Evolutionary conservation across 2,888 invertebrate species (phyloP), one percentile per base, ranked within the genome.

Genomic region (Buathra laborator): DNA sequence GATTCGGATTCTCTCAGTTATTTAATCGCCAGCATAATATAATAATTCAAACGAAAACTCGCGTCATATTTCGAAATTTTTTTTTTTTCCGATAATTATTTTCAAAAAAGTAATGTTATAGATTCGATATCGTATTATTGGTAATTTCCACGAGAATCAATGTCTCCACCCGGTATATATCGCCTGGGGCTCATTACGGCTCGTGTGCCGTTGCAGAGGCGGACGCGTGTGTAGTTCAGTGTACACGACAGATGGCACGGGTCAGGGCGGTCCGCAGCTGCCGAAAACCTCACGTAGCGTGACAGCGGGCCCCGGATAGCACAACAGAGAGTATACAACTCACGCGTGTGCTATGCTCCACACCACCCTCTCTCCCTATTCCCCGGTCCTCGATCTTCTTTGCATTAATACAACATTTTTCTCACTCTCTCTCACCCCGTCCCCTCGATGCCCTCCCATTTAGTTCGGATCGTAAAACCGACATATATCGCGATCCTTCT

Each of bases 231-330:
- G 74, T 32, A 56, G 68, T 85, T 83, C 86, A 85, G 81, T 87
- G 86, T 81, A 88, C 87, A 89, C 89, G 90, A 89, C 91, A 91
- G 91, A 91, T 91, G 91, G 91, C 88, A 87, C 88, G 89, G 87
- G 88, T 87, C 87, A 87, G 89, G 89, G 87, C 87, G 89, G 79
- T 86, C 85, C 86, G 87, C 92, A 91, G 92, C 92, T 91, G 90
- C 90, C 88, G 77, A 88, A 88, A 88, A 87, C 85, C 81, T 85
- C 84, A 82, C 83, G 85, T 84, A 76, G 81, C 88, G 84, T 88
- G 87, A 87, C 87, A 85, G 85, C 79, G 75, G 74, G 62, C 74
- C 53, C 78, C 16, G 56, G 43, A 48, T 32, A 48, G 48, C 46
- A 56, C 70, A 74, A 81, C 81, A 59, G 81, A 62, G 53, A 76